phyloP scores from a whole-genome alignment of 2,113 vertebrate species.

The Pituophis catenifer region DNA sequence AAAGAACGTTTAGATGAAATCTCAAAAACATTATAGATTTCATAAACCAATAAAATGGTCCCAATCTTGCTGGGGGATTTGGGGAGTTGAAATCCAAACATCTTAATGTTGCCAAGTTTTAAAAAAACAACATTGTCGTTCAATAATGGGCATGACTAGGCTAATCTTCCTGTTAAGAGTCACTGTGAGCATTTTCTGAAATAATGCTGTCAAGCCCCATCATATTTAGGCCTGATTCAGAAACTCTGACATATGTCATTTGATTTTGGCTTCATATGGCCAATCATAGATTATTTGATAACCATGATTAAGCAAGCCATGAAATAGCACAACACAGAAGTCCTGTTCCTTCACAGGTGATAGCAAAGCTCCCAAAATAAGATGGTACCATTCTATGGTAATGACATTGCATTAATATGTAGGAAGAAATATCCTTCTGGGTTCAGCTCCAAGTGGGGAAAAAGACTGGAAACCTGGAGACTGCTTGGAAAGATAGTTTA shows the following conservation, averaged over 20 bases:
- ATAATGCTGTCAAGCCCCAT: not conserved
- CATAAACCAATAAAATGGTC: not conserved
- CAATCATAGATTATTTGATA: not conserved
- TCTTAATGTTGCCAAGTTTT: not conserved
- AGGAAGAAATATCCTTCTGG: too few relatives aligned
- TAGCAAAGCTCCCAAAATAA: not conserved
- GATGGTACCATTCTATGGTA: not conserved
- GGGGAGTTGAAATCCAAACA: not conserved
- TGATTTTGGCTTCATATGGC: not conserved
- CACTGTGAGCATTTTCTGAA: not conserved
- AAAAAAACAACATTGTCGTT: not conserved
- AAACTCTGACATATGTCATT: not conserved
- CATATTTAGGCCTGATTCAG: not conserved
- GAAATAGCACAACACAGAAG: not conserved
- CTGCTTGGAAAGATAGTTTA: too few relatives aligned
- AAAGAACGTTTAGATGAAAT: not conserved
- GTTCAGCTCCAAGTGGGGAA: too few relatives aligned
- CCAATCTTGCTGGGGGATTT: not conserved
- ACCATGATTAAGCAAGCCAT: not conserved
- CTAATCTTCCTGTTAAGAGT: too few relatives aligned
- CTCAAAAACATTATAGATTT: not conserved
- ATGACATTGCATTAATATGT: not conserved
- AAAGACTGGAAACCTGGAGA: too few relatives aligned
- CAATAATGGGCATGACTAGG: not conserved
- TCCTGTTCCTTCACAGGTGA: not conserved